Evolutionary conservation across 2,113 vertebrate genomes (phyloP).

Genomic region (Tragelaphus scriptus): DNA sequence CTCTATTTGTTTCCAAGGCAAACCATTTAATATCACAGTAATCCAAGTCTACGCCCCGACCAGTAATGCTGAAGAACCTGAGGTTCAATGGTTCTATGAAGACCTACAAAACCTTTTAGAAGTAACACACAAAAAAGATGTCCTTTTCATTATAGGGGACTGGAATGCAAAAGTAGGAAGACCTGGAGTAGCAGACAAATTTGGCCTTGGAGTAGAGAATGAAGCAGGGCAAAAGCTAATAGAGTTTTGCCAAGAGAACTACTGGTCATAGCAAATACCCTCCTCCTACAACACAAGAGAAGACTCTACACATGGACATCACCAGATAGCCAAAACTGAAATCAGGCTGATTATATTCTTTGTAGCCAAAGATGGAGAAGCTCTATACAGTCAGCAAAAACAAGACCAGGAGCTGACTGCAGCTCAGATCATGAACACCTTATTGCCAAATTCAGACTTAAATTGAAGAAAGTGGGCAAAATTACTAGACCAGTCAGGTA

Average conservation of each 20-base stretch:
- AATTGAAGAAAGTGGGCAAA: neutral
- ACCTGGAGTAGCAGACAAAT: neutral
- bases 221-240: neutral
- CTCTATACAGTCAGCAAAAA: neutral
- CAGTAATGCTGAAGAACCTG: neutral
- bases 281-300: neutral
- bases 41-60: neutral
- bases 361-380: neutral
- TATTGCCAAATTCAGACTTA: neutral
- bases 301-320: neutral
- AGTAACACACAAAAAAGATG: neutral
- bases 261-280: neutral
- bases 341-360: neutral
- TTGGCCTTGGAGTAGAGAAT: neutral
- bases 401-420: neutral
- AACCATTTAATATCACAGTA: neutral
- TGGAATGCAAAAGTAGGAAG: neutral
- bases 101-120: neutral
- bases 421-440: neutral
- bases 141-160: neutral
- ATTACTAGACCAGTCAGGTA: neutral
- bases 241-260: neutral
- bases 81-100: neutral
- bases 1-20: neutral
- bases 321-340: neutral